Evolutionary conservation across 1,140 invertebrate genomes (phyloP), one percentile per base, ranked within the genome.

Genomic region (Hypsibius dujardini): DNA sequence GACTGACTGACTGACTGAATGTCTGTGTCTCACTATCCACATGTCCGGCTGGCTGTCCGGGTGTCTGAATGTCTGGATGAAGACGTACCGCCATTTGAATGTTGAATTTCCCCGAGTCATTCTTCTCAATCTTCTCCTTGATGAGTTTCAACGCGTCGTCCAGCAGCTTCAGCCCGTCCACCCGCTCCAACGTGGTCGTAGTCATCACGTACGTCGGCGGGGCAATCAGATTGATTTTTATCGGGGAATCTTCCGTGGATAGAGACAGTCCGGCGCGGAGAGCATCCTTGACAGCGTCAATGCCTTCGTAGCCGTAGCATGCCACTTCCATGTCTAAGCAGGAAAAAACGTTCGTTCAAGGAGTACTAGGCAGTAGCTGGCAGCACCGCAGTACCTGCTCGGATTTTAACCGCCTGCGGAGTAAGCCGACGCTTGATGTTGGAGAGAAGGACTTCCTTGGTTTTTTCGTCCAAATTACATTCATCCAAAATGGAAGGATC

Each of bases 161-260:
- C 47, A 98, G 80, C 14, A 88, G 86, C 80, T 88, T 89, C 56
- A 98, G 81, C 2, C 95, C 95, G 77, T 96, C 92, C 72, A 87
- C 84, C 79, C 94, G 90, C 79, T 99, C 95, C 56, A 96, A 88
- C 1, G 95, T 98, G 47, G 92, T 91, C 59, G 95, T 97, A 12
- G 95, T 98, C 85, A 98, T 94, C 70, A 98, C 93, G 84, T 96
- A 99, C 74, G 95, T 82, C 59, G 96, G 96, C 60, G 96, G 95
- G 50, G 96, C 95, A 79, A 99, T 98, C 70, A 99, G 82, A 82
- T 98, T 98, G 75, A 99, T 99, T 82, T 95, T 96, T 74, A 98
- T 94, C 2, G 92, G 92, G 81, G 98, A 86, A 74, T 92, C 89
- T 76, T 90, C 87, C 2, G 90, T 95, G 1, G 93, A 95, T 56